These are phyloP conservation scores for Spea multiplicata DNA, from an alignment of 2,113 vertebrate genomes.

Conservation along the genomic window DNA sequence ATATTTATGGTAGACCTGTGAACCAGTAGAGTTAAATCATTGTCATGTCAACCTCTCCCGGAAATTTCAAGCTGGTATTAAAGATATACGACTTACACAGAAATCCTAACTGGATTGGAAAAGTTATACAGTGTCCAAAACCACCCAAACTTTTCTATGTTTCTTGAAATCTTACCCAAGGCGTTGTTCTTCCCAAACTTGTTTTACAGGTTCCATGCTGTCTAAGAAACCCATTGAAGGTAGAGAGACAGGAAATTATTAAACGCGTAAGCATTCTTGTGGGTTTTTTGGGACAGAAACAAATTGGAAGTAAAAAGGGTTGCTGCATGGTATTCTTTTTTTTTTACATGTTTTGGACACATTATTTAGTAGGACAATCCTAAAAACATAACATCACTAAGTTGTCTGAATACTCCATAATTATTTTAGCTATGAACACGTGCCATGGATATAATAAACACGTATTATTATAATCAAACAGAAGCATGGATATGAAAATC, in stretches of 20 bases:
- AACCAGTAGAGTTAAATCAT: constrained; percentile 29
- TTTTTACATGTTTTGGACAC: background rate
- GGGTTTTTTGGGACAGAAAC: constrained; percentile 64
- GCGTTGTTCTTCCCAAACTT: constrained; percentile 9
- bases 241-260: constrained; percentile 65
- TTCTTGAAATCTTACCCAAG: constrained; percentile 37
- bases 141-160: constrained; percentile 43
- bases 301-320: constrained; percentile 16
- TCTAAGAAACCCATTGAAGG: constrained; percentile 51
- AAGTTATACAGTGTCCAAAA: constrained; percentile 21
- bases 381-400: background rate
- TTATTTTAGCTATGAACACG: no score
- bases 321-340: constrained; percentile 4
- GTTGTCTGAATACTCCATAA: background rate
- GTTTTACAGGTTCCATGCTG: constrained; percentile 38
- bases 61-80: background rate
- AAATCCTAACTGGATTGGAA: constrained; percentile 19
- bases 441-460: no score
- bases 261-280: constrained; percentile 68
- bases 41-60: background rate
- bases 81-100: constrained; percentile 9
- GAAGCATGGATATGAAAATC: no score
- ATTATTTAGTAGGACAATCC: background rate
- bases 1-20: constrained; percentile 29
- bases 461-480: no score